These are phyloP conservation scores for Eubasilissa regina DNA, from an alignment of 1,140 invertebrate species.

Conservation along the genomic window DNA sequence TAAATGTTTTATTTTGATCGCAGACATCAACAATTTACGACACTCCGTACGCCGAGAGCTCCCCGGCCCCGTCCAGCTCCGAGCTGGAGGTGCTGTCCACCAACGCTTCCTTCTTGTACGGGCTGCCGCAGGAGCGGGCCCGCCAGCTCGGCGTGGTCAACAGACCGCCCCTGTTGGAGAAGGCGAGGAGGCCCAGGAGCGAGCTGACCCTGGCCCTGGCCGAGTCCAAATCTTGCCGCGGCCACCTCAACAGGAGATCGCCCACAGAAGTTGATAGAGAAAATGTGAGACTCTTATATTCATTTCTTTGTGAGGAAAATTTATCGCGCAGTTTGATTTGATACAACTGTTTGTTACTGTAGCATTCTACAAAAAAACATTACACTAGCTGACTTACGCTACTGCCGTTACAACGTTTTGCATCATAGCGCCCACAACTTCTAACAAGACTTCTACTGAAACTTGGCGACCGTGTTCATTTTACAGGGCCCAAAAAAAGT, in stretches of 20 bases:
- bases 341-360: too few species aligned
- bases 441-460: too few species aligned
- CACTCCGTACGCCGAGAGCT: constrained; percentile 63
- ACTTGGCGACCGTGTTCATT: too few species aligned
- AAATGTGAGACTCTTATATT: constrained; percentile 38
- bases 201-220: background rate
- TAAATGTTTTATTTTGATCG: constrained; percentile 47
- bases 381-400: too few species aligned
- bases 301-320: background rate
- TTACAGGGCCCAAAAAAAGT: too few species aligned
- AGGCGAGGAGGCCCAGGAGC: background rate
- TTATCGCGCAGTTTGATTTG: too few species aligned
- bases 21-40: constrained; percentile 69
- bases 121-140: background rate
- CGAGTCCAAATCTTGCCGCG: too few species aligned
- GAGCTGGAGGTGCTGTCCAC: constrained; percentile 16
- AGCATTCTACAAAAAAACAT: too few species aligned
- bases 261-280: constrained; percentile 47
- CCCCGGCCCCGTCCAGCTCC: too few species aligned
- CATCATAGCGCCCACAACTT: too few species aligned
- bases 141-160: background rate
- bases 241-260: constrained; percentile 13
- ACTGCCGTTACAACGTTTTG: too few species aligned
- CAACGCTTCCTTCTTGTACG: constrained; percentile 35
- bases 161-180: constrained; percentile 41